Base-by-base conservation (phyloP, 1,140 invertebrate species). In the Bombus waltoni region DNA sequence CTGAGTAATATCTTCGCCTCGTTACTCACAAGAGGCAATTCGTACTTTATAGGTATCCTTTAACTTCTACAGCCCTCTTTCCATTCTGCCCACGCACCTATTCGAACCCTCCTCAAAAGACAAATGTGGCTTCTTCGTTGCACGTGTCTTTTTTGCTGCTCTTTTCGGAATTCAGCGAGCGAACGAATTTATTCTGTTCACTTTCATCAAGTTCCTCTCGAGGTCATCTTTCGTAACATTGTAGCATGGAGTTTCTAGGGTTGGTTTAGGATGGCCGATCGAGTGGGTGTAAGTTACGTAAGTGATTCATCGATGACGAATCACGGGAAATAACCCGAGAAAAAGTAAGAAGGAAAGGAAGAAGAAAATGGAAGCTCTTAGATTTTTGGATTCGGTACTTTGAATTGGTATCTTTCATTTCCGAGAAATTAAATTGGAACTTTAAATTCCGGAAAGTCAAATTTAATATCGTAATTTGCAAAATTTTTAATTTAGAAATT, bases 11-110 rank as follows among this genome's bases (percentile, higher is more conserved):
- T 59, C 28, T 57, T 44, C 38, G 10, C 35, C 22, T 65, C n/a
- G 62, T 32, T 35, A 68, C 35, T 42, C 53, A 40, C 38, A 57
- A 70, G 40, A 35, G 18, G 47, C 18, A 22, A 53, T 53, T 80
- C 81, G 47, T 81, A 82, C 25, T 38, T 72, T 78, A 22, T 53
- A 53, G 47, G 9, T 32, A 47, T 35, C 53, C 72, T 35, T 77
- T 40, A 47, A 35, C 72, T 35, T 28, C 0, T 18, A 42, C n/a
- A 72, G 2, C 59, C 59, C 44, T 73, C 38, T 74, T 57, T 28
- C 0, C 28, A 38, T 57, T 32, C 76, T 65, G 18, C 77, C 74
- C 44, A 86, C 79, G 32, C 42, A 2, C 28, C 4, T 44, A 42
- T 47, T 11, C 57, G 57, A 65, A 66, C 11, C 42, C 72, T 71